Evolutionary conservation across 2,888 invertebrate genomes (phyloP).

Genomic region (Masnerella sp.): DNA sequence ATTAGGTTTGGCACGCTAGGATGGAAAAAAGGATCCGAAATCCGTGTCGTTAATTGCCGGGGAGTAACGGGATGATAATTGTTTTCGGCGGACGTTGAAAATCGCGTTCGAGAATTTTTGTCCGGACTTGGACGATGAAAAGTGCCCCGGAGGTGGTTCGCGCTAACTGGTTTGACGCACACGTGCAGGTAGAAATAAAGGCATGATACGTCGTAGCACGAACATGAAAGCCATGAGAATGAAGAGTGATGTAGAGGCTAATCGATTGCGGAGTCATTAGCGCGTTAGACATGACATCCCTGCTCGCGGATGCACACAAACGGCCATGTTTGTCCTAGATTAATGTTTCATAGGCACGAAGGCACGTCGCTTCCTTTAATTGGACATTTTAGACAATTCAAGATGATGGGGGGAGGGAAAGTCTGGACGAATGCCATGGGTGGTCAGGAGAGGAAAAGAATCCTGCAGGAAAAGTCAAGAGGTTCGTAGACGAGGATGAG

Average conservation of each 20-base stretch:
- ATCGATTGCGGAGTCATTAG: conserved; percentile 75
- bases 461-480: background rate
- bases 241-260: conserved; percentile 64
- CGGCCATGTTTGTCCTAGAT: conserved; percentile 74
- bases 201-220: conserved; percentile 60
- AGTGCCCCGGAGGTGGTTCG: conserved; percentile 42
- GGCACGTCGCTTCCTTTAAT: conserved; percentile 72
- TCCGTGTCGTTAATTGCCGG: background rate
- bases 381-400: conserved; percentile 66
- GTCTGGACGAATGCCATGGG: background rate
- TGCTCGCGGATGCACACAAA: conserved; percentile 62
- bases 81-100: background rate
- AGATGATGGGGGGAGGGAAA: no score
- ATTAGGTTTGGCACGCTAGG: no score
- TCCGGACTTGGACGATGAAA: conserved; percentile 39
- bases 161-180: conserved; percentile 50
- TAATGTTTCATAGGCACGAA: conserved; percentile 72
- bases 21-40: background rate
- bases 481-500: no score
- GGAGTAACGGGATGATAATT: no score
- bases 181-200: conserved; percentile 53
- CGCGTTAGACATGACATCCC: conserved; percentile 70
- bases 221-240: conserved; percentile 63
- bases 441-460: background rate
- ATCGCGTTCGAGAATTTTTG: conserved; percentile 28